Evolutionary conservation across 1,140 invertebrate genomes (phyloP), one percentile per base, ranked within the genome.

Genomic region (Drosophila punjabiensis): DNA sequence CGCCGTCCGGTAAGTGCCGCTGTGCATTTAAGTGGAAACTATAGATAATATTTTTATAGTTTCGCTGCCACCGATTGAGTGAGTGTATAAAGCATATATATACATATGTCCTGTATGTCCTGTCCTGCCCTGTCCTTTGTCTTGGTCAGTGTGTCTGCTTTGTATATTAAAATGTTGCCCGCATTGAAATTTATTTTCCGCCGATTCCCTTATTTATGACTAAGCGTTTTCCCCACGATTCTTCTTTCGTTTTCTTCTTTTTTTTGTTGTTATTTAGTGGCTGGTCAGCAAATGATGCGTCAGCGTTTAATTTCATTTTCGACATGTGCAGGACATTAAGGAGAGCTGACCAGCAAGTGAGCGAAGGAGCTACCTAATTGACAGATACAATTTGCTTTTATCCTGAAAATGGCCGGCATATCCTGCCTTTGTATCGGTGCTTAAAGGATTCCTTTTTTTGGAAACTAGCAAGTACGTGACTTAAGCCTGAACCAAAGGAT

Each of bases 21-120:
- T 91, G 88, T 92, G 88, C 88, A 91, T 77, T 76, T 91, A 77
- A 91, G 89, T 85, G 89, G 88, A 91, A 91, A 91, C 88, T 91
- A 91, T 91, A 91, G 88, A 91, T 91, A 91, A 92, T 92, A 82
- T 89, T 89, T 91, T 91, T 91, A 82, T 91, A 80, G 81, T 83
- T 80, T 71, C 76, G 70, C 58, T 64, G 64, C 78, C 64, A 83
- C 71, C 50, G 56, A 60, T 56, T 79, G 61, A 67, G 62, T 67
- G 67, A 61, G 63, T 78, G 80, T 64, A 73, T 70, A 71, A 48
- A 28, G 13, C 16, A 52, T 16, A 30, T 6, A 50, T 28, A 16
- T 1, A 50, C 9, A 5, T 30, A 30, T 30, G 20, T 20, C 30
- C 1, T 13, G 14, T 50, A 28, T 7, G 20, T 8, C 8, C 24